Conservation (phyloP, 2,113 vertebrate species). For the Ceyx melanurus region DNA sequence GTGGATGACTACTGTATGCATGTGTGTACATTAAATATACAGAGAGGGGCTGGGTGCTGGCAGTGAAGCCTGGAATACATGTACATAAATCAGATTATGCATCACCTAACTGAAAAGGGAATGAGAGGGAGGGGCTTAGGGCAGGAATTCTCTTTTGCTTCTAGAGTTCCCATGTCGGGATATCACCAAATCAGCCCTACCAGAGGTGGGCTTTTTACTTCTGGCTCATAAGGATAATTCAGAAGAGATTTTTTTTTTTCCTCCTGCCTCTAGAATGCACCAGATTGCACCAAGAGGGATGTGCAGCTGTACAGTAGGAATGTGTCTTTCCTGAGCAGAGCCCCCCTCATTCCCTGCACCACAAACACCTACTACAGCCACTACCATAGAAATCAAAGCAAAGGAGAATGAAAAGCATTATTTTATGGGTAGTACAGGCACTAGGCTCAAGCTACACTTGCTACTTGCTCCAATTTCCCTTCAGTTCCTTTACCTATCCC, state of each 20-base stretch:
- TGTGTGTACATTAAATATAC: not conserved
- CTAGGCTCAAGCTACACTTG: not conserved
- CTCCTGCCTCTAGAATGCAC: constrained; percentile 20
- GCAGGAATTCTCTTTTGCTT: constrained; percentile 14
- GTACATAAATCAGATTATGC: constrained; percentile 2
- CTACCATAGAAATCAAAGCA: not conserved
- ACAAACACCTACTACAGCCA: not conserved
- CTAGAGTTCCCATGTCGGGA: not conserved
- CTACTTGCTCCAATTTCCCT: not conserved
- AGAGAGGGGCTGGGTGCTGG: not conserved
- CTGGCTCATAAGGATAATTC: not conserved
- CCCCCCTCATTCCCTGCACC: not conserved
- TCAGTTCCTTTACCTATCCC: not conserved
- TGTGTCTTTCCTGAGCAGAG: not conserved
- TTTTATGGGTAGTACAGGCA: not conserved
- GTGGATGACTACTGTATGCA: not conserved
- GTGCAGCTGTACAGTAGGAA: not conserved
- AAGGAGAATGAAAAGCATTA: not conserved
- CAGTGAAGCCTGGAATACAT: not conserved
- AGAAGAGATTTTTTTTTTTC: not conserved
- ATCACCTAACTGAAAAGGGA: constrained; percentile 41
- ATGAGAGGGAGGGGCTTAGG: constrained; percentile 18
- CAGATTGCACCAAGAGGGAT: constrained; percentile 36
- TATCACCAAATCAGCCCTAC: not conserved
- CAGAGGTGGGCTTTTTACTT: constrained; percentile 9